Conservation (phyloP, 1,140 invertebrate species). For the Planococcus citri region DNA sequence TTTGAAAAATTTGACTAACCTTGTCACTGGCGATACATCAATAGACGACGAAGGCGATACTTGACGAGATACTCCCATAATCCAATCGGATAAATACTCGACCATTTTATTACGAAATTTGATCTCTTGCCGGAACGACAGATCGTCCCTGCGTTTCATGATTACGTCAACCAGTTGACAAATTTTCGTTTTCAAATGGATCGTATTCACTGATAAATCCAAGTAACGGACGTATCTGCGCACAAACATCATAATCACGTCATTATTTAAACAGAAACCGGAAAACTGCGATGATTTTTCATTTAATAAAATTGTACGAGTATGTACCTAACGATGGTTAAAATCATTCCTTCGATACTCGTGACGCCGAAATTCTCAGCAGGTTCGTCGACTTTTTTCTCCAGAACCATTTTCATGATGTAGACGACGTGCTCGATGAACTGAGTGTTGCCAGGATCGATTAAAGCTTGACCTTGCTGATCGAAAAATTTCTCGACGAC, state of each 20-base stretch:
- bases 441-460: constrained; percentile 83
- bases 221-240: constrained; percentile 81
- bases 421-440: constrained; percentile 98
- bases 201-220: constrained; percentile 83
- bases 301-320: no score
- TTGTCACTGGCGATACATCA: neutral
- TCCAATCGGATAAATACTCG: constrained; percentile 96
- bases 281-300: neutral
- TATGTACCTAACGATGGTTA: constrained; percentile 86
- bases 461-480: constrained; percentile 80
- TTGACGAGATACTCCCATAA: constrained; percentile 59
- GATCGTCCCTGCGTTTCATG: constrained; percentile 89
- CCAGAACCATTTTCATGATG: constrained; percentile 95
- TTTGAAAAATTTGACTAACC: neutral
- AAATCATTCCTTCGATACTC: constrained; percentile 90
- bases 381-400: constrained; percentile 66
- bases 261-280: no score
- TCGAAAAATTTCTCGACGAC: constrained; percentile 97
- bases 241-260: no score
- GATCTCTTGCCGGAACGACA: constrained; percentile 96
- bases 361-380: constrained; percentile 82
- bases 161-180: constrained; percentile 94
- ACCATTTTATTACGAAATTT: constrained; percentile 94
- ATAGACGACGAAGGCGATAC: neutral
- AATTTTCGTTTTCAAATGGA: constrained; percentile 91